phyloP scores from a whole-genome alignment of 2,888 invertebrate species.

The Tipula lateralis region DNA sequence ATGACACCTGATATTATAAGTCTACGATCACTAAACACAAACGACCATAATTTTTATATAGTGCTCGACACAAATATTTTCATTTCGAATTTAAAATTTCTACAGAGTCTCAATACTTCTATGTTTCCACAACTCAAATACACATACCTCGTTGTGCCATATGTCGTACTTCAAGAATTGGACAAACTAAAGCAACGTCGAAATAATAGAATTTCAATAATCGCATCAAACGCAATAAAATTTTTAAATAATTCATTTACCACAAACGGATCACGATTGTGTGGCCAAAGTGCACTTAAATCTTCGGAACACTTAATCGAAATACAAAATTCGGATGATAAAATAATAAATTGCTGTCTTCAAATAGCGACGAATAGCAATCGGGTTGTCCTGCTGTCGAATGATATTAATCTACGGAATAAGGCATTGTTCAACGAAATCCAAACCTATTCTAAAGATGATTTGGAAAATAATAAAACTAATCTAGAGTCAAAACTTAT shows the following conservation, averaged over 20 bases:
- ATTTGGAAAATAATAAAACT: slow-evolving; percentile 37
- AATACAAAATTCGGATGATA: slow-evolving; percentile 51
- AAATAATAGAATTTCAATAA: slow-evolving; percentile 35
- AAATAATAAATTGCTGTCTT: slow-evolving; percentile 52
- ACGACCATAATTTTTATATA: slow-evolving; percentile 42
- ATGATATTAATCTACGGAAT: slow-evolving; percentile 52
- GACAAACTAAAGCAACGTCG: slow-evolving; percentile 49
- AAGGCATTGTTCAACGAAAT: slow-evolving; percentile 51
- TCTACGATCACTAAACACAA: neutral
- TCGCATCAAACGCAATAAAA: slow-evolving; percentile 41
- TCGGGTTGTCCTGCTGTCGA: slow-evolving; percentile 50
- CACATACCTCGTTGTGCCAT: slow-evolving; percentile 49
- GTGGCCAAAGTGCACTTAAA: slow-evolving; percentile 50
- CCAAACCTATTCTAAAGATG: slow-evolving; percentile 41
- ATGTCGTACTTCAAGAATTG: slow-evolving; percentile 53
- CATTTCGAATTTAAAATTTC: slow-evolving; percentile 42
- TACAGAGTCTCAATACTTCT: neutral
- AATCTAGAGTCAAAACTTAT: neutral
- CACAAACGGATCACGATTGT: slow-evolving; percentile 31
- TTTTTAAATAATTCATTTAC: slow-evolving; percentile 42
- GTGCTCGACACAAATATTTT: slow-evolving; percentile 54
- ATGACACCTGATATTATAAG: neutral
- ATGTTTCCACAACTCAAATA: neutral
- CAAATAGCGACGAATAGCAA: slow-evolving; percentile 47
- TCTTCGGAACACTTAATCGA: slow-evolving; percentile 46